These are phyloP conservation scores for Priocnemis perturbator DNA, from an alignment of 2,888 invertebrate species.

Conservation along the genomic window DNA sequence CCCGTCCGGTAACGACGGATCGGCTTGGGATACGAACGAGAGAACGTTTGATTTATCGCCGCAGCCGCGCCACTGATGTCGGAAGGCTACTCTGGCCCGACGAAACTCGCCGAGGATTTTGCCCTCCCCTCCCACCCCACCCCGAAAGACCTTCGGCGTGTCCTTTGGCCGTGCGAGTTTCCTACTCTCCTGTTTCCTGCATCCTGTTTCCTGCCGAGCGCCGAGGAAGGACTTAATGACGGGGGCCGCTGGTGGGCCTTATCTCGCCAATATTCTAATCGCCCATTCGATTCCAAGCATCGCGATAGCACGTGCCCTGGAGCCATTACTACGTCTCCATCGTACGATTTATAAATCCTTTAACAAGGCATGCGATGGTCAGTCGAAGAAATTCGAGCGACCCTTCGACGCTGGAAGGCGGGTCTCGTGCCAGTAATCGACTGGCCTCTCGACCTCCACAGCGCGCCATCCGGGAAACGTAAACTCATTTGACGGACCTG, in stretches of 20 bases:
- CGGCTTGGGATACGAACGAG: conserved; percentile 29
- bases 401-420: too few relatives aligned
- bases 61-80: conserved; percentile 9
- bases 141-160: too few relatives aligned
- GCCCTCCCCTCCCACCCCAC: too few relatives aligned
- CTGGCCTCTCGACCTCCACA: too few relatives aligned
- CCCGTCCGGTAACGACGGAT: conserved; percentile 17
- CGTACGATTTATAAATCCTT: conserved; percentile 2
- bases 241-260: conserved; percentile 50
- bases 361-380: conserved; percentile 4
- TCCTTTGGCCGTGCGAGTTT: conserved; percentile 6
- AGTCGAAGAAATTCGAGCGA: too few relatives aligned
- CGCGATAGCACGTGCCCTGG: neutral
- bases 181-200: conserved; percentile 13
- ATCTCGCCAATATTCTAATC: conserved; percentile 64
- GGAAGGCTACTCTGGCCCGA: conserved; percentile 12
- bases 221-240: conserved; percentile 51
- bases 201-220: conserved; percentile 32
- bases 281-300: conserved; percentile 21
- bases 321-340: conserved; percentile 5
- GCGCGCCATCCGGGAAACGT: too few relatives aligned
- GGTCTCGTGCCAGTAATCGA: too few relatives aligned
- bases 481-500: too few relatives aligned
- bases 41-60: conserved; percentile 33
- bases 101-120: neutral